phyloP scores from a whole-genome alignment of 2,888 invertebrate genomes.

The Diarsia rubi region DNA sequence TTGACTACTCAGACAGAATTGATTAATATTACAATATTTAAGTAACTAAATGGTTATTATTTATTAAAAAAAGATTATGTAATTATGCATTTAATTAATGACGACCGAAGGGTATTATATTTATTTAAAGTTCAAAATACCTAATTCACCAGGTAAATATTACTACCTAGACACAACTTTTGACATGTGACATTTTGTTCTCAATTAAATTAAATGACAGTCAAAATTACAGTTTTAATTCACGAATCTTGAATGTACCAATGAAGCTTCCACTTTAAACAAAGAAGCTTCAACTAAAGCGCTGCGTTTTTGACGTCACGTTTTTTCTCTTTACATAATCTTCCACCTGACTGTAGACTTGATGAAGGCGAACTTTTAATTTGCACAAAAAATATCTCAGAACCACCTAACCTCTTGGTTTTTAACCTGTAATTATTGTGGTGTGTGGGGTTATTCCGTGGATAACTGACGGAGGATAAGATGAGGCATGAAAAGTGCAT shows the following conservation, averaged over 20 bases:
- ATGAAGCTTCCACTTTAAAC: neutral
- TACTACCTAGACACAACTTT: neutral
- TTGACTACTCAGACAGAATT: neutral
- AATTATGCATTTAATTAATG: neutral
- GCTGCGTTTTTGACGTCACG: conserved; percentile 21
- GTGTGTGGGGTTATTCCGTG: conserved; percentile 26
- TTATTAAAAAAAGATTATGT: neutral
- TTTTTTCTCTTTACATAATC: conserved; percentile 1
- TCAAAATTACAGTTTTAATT: too few species aligned
- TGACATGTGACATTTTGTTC: neutral
- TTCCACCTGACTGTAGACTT: neutral
- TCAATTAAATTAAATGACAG: neutral
- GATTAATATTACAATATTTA: too few species aligned
- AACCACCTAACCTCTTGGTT: neutral
- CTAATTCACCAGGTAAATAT: neutral
- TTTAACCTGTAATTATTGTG: conserved; percentile 3
- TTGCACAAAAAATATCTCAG: neutral
- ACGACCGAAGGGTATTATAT: neutral
- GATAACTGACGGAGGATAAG: neutral
- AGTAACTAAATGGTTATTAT: too few species aligned
- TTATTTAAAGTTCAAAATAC: neutral
- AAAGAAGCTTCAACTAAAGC: neutral
- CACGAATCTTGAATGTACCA: too few species aligned
- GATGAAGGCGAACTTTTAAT: neutral
- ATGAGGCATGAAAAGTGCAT: neutral